These are phyloP conservation scores for Todiramphus chloris DNA, from an alignment of 2,113 vertebrate species.

Conservation along the genomic window DNA sequence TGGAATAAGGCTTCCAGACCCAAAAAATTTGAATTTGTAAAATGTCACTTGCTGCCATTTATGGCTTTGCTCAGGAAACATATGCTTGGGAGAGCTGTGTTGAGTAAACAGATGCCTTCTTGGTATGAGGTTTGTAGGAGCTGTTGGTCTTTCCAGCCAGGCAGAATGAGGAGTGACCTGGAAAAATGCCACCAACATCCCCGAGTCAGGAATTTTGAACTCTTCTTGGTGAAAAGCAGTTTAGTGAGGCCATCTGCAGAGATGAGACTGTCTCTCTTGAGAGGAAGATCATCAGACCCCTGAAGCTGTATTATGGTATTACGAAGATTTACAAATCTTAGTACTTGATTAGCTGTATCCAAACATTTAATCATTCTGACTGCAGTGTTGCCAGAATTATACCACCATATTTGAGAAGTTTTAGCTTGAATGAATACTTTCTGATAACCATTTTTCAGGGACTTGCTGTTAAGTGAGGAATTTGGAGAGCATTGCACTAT, in stretches of 20 bases:
- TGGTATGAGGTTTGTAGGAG: background rate
- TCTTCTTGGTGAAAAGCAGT: background rate
- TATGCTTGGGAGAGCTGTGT: background rate
- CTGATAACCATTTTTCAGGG: background rate
- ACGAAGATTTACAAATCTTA: background rate
- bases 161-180: background rate
- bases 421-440: background rate
- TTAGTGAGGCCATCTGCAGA: background rate
- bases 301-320: background rate
- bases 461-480: background rate
- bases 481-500: background rate
- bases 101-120: background rate
- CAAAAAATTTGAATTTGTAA: background rate
- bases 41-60: background rate
- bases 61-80: background rate
- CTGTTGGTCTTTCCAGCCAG: background rate
- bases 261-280: background rate
- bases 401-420: fast-evolving
- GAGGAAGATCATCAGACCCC: background rate
- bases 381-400: background rate
- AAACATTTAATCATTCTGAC: background rate
- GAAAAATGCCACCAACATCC: background rate
- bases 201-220: background rate
- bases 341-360: background rate
- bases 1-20: background rate